Conservation (phyloP, 2,113 vertebrate genomes). For the Gallinago jamesoni region DNA sequence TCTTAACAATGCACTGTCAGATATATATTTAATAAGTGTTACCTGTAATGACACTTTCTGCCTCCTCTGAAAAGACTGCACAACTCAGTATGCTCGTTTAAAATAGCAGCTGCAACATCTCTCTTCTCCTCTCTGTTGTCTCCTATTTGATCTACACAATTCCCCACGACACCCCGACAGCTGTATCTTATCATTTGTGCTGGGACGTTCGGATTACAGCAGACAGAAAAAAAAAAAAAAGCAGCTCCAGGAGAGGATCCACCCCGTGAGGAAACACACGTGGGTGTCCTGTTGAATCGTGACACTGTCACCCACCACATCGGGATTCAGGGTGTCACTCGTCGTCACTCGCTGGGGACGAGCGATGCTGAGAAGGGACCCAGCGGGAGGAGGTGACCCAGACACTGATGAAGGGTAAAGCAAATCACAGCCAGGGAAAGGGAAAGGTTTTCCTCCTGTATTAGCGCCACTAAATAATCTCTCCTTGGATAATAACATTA, state of each 20-base stretch:
- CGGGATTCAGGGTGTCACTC: neutral
- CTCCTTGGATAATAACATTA: neutral
- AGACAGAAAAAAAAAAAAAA: neutral
- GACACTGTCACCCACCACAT: fast-evolving
- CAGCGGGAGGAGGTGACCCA: too few species aligned
- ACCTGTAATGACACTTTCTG: neutral
- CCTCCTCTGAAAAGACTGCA: neutral
- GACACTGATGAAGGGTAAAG: neutral
- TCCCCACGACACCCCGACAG: neutral
- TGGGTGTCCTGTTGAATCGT: neutral
- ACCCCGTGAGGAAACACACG: neutral
- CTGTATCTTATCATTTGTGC: neutral
- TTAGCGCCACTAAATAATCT: neutral
- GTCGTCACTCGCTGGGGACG: fast-evolving
- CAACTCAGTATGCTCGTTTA: neutral
- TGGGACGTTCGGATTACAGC: neutral
- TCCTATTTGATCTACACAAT: neutral
- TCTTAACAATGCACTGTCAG: neutral
- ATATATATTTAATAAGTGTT: neutral
- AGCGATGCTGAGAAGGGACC: neutral
- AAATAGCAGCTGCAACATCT: neutral
- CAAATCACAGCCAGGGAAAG: neutral
- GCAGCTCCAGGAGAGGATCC: neutral
- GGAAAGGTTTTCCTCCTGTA: neutral
- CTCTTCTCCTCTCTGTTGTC: neutral